Evolutionary conservation across 2,888 invertebrate species (phyloP), one percentile per base, ranked within the genome.

Genomic region (Amiota communis): DNA sequence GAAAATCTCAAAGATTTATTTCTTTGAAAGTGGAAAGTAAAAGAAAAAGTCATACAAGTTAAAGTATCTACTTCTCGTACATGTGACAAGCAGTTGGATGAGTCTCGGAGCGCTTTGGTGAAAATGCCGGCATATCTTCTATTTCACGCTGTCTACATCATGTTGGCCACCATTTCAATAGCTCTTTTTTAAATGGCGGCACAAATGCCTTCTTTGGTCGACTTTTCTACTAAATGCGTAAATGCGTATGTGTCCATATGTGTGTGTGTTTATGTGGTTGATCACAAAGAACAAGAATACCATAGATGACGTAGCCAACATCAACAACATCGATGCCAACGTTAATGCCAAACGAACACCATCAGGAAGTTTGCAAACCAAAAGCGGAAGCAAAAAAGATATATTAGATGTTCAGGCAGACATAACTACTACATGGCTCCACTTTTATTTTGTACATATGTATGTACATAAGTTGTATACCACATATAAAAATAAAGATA

Each of bases 371-470:
- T 84, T 81, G 83, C 83, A 81, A 85, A 86, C 86, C 84, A 81
- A 85, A 86, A 84, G 80, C 84, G 86, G 86, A 86, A 85, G 79
- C 78, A 76, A 77, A 72, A 36, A 84, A 86, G 85, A 84, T 86
- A 86, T 84, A 84, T 84, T 86, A 86, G 81, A 86, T 85, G 81
- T 81, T 84, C 79, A 86, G 36, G 81, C 83, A 84, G 78, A 73
- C 83, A 79, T 76, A 74, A 80, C 83, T 79, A 84, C 80, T 71
- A 69, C 4, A 68, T 13, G 36, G 51, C 11, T 59, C 20, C n/a
- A 65, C 64, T 74, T 51, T 69, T 57, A 70, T 69, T 70, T 68
- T 61, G 68, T 75, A 72, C 57, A 53, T 73, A 49, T 72, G 53
- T 69, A 64, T 71, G 53, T 57, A 23, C 3, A n/a, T n/a, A n/a